A percentile compares a stretch with the other conserved stretches of the same genome.
Evolutionary conservation across 1,140 invertebrate species (phyloP).

Genomic region (Liolophura sinensis): DNA sequence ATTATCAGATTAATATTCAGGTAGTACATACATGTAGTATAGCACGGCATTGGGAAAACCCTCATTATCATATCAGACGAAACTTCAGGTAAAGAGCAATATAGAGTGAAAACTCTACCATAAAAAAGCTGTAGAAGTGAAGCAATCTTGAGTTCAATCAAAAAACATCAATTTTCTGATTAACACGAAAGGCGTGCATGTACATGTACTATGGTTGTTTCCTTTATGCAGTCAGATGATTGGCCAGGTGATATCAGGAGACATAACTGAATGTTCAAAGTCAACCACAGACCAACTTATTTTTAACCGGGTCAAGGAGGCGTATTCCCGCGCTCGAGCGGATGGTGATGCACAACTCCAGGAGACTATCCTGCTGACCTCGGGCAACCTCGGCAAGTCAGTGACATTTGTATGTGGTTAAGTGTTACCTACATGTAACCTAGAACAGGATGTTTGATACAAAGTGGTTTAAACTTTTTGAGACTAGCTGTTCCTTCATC

Average conservation of each 20-base stretch:
- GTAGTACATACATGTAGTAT: no score
- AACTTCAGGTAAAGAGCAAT: no score
- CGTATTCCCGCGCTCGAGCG: slow-evolving; percentile 15
- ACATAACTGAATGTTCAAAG: slow-evolving; percentile 8
- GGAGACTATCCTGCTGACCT: slow-evolving; percentile 42
- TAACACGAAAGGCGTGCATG: neutral
- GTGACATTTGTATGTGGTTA: neutral
- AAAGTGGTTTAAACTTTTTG: no score
- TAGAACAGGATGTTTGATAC: no score
- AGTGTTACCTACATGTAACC: no score
- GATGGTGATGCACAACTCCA: slow-evolving; percentile 31
- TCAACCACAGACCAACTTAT: slow-evolving; percentile 31
- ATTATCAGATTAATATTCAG: no score
- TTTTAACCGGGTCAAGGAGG: slow-evolving; percentile 32
- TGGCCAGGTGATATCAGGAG: slow-evolving; percentile 22
- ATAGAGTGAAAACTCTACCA: neutral
- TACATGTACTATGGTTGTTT: neutral
- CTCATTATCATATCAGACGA: no score
- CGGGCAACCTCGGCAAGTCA: slow-evolving; percentile 49
- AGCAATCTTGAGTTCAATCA: neutral
- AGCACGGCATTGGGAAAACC: no score
- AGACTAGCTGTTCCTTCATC: no score
- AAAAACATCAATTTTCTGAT: neutral
- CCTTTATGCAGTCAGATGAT: slow-evolving; percentile 32
- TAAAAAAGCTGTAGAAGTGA: neutral